Percentiles rank a stretch among this genome's conserved stretches.
Evolutionary conservation across 2,113 vertebrate species (phyloP).

Genomic region (Meleagris gallopavo): DNA sequence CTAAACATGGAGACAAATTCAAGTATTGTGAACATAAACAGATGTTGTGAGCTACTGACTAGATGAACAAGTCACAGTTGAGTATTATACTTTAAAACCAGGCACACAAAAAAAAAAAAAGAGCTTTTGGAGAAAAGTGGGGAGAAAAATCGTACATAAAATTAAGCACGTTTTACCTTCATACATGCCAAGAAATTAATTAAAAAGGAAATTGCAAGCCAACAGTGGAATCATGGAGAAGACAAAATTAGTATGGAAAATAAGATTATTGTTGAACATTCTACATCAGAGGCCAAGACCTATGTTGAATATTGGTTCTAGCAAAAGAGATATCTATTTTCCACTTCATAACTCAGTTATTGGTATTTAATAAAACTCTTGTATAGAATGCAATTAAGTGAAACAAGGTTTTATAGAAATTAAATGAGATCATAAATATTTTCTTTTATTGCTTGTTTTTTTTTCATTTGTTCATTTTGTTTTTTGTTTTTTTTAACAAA

Average conservation of each 20-base stretch:
- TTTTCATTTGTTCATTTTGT: not conserved
- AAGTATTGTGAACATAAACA: slow-evolving; percentile 55
- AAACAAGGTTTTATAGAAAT: not conserved
- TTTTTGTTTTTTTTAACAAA: not conserved
- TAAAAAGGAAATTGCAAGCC: slow-evolving; percentile 63
- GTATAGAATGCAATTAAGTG: not conserved
- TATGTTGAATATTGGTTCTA: not conserved
- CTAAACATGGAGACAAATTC: slow-evolving; percentile 45
- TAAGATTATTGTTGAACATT: slow-evolving; percentile 35
- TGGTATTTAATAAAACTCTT: not conserved
- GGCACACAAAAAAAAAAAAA: not conserved
- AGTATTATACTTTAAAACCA: slow-evolving; percentile 44
- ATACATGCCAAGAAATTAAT: slow-evolving; percentile 69
- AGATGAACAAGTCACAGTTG: not conserved
- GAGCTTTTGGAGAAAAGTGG: not conserved
- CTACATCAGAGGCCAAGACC: not conserved
- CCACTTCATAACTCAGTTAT: slow-evolving; percentile 6
- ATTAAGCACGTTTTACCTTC: slow-evolving; percentile 40
- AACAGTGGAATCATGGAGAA: slow-evolving; percentile 27
- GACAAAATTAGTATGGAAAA: slow-evolving; percentile 53
- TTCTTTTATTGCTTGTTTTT: not conserved
- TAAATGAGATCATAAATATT: not conserved
- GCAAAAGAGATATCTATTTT: not conserved
- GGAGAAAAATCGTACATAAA: not conserved
- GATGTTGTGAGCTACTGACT: slow-evolving; percentile 44